Conservation (phyloP, 2,797 vertebrate genomes). For the Microcaecilia unicolor region DNA sequence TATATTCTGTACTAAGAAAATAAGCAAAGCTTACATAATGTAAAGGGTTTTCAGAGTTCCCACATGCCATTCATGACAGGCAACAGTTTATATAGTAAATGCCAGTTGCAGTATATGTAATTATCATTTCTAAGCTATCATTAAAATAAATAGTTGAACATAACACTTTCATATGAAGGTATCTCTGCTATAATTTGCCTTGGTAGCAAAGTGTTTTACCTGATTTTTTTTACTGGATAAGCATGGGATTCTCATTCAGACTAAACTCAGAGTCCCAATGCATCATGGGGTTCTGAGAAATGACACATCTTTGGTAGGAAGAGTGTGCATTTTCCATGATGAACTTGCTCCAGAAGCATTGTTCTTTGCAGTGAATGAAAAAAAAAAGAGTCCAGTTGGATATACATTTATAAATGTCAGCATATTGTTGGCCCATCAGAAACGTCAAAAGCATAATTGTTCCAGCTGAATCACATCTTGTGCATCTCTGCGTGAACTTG, state of each 20-base stretch:
- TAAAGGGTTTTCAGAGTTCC: constrained; percentile 30
- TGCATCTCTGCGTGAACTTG: constrained; percentile 58
- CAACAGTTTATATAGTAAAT: constrained; percentile 25
- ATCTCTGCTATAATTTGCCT: constrained; percentile 45
- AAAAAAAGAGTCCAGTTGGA: constrained; percentile 41
- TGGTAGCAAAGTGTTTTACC: constrained; percentile 47
- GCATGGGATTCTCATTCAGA: constrained; percentile 32
- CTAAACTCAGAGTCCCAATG: constrained; percentile 38
- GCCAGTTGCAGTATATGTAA: constrained; percentile 32
- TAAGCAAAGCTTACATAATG: constrained; percentile 27
- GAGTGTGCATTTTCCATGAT: constrained; percentile 38
- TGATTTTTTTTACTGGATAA: constrained; percentile 48
- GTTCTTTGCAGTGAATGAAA: constrained; percentile 40
- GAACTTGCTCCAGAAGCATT: constrained; percentile 30
- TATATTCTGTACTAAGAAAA: constrained; percentile 35
- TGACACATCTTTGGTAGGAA: constrained; percentile 33
- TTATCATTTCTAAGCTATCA: constrained; percentile 38
- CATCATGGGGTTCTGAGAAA: constrained; percentile 42
- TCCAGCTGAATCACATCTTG: constrained; percentile 50
- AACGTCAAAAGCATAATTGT: constrained; percentile 46
- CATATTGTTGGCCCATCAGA: constrained; percentile 50
- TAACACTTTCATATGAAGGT: constrained; percentile 47
- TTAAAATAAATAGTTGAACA: constrained; percentile 38
- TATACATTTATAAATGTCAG: constrained; percentile 50
- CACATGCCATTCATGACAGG: constrained; percentile 39